Conservation (phyloP, 1,140 invertebrate genomes). For the Phymastichus coffea region DNA sequence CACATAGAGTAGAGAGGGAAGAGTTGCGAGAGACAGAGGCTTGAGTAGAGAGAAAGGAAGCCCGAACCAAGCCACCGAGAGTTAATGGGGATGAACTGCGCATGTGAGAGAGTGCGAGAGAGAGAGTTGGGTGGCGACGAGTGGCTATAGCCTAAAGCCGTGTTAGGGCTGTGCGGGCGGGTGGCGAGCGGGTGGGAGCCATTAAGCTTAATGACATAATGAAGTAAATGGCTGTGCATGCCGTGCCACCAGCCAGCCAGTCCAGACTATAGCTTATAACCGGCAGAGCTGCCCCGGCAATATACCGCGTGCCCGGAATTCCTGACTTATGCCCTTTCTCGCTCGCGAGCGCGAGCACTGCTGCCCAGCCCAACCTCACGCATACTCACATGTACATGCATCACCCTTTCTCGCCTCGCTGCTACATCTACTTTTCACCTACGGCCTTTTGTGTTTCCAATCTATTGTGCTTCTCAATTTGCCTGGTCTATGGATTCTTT, state of each 20-base stretch:
- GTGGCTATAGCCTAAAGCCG: conserved; percentile 54
- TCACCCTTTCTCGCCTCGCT: no score
- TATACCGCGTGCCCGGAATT: conserved; percentile 57
- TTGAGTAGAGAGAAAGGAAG: conserved; percentile 17
- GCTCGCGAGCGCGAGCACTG: conserved; percentile 44
- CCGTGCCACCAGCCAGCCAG: conserved; percentile 42
- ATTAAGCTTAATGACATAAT: conserved; percentile 62
- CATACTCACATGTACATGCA: conserved; percentile 18
- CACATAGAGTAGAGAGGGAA: no score
- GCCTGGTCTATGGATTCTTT: no score
- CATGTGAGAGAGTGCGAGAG: neutral
- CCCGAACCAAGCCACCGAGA: conserved; percentile 31
- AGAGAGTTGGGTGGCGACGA: conserved; percentile 25
- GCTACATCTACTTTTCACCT: no score
- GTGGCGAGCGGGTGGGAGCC: conserved; percentile 42
- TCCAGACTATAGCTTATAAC: conserved; percentile 55
- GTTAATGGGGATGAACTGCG: conserved; percentile 55
- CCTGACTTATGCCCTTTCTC: conserved; percentile 54
- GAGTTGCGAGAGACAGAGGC: conserved; percentile 17
- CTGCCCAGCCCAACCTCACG: conserved; percentile 18
- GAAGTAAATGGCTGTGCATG: conserved; percentile 60
- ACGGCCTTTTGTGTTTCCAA: no score
- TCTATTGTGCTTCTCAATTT: no score
- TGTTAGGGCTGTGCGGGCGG: conserved; percentile 49
- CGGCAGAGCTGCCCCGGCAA: conserved; percentile 43